Conservation (phyloP, 2,113 vertebrate genomes). For the Sebastes schlegelii region DNA sequence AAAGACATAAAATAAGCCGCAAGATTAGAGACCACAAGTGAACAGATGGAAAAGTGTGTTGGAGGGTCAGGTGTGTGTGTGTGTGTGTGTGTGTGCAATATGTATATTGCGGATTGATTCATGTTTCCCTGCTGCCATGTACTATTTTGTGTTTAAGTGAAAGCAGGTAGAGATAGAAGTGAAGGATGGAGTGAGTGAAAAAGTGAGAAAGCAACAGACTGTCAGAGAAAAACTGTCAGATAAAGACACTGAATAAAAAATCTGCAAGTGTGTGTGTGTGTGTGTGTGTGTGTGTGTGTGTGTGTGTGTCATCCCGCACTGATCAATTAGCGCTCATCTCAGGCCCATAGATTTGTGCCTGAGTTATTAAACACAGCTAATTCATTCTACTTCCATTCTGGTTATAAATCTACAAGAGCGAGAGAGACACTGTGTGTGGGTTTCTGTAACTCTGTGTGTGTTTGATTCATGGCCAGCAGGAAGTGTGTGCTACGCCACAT, state of each 20-base stretch:
- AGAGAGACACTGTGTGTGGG: conserved; percentile 35
- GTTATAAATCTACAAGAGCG: conserved; percentile 90
- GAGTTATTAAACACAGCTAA: conserved; percentile 98
- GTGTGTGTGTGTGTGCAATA: conserved; percentile 78
- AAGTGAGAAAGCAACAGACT: conserved; percentile 23
- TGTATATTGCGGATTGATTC: conserved; percentile 90
- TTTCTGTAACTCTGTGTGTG: conserved; percentile 47
- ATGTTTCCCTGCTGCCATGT: conserved; percentile 73
- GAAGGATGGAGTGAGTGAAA: conserved; percentile 19
- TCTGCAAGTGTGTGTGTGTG: conserved; percentile 15
- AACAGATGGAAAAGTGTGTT: conserved; percentile 75
- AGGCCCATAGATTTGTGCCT: conserved; percentile 95
- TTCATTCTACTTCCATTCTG: conserved; percentile 96
- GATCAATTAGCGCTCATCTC: conserved; percentile 98
- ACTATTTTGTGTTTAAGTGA: conserved; percentile 79
- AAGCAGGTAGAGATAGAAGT: conserved; percentile 30
- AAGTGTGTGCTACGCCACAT: conserved; percentile 94
- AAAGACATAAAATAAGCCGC: conserved; percentile 51
- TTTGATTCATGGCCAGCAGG: conserved; percentile 93
- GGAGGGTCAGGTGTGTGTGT: conserved; percentile 41
- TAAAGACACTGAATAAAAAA: conserved; percentile 29
- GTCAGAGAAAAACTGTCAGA: conserved; percentile 8
- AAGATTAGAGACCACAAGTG: conserved; percentile 31
- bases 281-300: not conserved
- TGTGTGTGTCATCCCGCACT: conserved; percentile 89